Evolutionary conservation across 2,888 invertebrate species (phyloP), one percentile per base, ranked within the genome.

Genomic region (Aspidiotus destructor): DNA sequence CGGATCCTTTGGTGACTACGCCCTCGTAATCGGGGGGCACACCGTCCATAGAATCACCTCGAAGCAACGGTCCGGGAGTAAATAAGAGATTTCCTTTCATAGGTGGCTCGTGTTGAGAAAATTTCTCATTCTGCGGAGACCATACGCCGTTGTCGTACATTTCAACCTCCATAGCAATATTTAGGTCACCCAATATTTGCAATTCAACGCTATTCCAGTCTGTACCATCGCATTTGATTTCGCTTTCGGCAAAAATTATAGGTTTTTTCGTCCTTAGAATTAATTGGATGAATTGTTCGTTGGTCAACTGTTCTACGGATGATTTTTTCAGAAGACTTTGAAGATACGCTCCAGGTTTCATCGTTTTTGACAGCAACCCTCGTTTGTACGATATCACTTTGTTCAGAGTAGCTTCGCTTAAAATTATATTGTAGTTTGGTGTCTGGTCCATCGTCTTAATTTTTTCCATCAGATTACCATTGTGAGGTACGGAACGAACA

Each of bases 81-180:
- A 52, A 52, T 52, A 52, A 52, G n/a, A 52, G 52, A 52, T 52
- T 52, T 52, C 52, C 52, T 52, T 52, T 52, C 11, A 52, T 13
- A n/a, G 52, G 52, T n/a, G 11, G 11, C 11, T 52, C 5, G 5
- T 52, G 52, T 52, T 11, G 11, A n/a, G 11, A n/a, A 3, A 52
- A 52, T 13, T 52, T 52, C n/a, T 11, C 13, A 52, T 52, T n/a
- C 11, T 11, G 11, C 52, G 52, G 1, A 52, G 52, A 52, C 52
- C 52, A 52, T 52, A 52, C 52, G n/a, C 52, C 52, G 5, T 52
- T 52, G n/a, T 52, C 52, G n/a, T 52, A n/a, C 5, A 52, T n/a
- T n/a, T 52, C 52, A 52, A 52, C 52, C 11, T 52, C n/a, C n/a
- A 52, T n/a, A 11, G 52, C 52, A 5, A 52, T n/a, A 5, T 52